Evolutionary conservation across 2,113 vertebrate species (phyloP), one percentile per base, ranked within the genome.

Genomic region (Anarhynchus alexandrinus): DNA sequence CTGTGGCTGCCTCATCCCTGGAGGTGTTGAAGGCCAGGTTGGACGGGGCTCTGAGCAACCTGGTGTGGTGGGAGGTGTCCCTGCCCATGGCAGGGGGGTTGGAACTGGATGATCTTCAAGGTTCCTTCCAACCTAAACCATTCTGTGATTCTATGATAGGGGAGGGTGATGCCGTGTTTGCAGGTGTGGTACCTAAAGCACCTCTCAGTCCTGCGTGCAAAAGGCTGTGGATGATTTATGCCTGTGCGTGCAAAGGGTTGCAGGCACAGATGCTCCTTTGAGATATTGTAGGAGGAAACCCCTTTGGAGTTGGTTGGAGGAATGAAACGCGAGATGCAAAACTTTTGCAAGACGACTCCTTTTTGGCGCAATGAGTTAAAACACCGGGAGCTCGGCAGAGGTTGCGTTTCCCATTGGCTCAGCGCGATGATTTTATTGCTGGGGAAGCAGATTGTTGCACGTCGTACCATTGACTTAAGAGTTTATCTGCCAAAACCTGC

Each of bases 201-300:
- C 36, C 76, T 80, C 32, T 65, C 5, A 22, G n/a, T 22, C 21
- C 61, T 23, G 40, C 27, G 2, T 2, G 71, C 43, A 51, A 57
- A 59, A 65, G 6, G 22, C 51, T 22, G 40, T 18, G 52, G 57
- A 30, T 23, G 49, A 42, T 22, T 84, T 27, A 49, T 1, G 0
- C 25, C 49, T 6, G 17, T 0, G 2, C 2, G 0, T 15, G 17
- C 14, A 15, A 69, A 52, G 20, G 14, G 42, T 17, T 67, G 30
- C 27, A 40, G 2, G 18, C 2, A 2, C 21, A 38, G 54, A 15
- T 32, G 17, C 36, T 38, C 2, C 16, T 18, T 22, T 1, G 16
- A 12, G 30, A 7, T 22, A 27, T 49, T 27, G 70, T 15, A 42
- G 49, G 40, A 42, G n/a, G 49, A 27, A 64, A 38, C 11, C 42